Conservation (phyloP, 2,797 vertebrate species). For the Halcyon leucocephala region DNA sequence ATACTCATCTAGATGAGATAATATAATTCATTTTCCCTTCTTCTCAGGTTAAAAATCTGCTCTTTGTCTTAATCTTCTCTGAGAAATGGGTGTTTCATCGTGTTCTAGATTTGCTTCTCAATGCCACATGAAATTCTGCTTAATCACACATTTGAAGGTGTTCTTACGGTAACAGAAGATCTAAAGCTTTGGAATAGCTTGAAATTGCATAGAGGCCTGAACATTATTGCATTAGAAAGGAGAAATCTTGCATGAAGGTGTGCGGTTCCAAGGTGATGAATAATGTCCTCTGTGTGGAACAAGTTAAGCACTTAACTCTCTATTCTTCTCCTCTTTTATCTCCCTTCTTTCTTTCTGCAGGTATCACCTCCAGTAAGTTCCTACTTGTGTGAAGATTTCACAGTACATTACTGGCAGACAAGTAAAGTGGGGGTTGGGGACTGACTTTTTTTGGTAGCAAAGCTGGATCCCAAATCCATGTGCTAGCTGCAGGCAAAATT, state of each 20-base stretch:
- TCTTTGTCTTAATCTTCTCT: constrained; percentile 61
- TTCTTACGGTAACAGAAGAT: background rate
- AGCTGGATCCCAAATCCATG: background rate
- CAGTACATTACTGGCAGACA: background rate
- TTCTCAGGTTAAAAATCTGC: constrained; percentile 71
- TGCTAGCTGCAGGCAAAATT: background rate
- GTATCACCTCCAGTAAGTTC: background rate
- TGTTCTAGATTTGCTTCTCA: constrained; percentile 28
- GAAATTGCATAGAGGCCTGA: background rate
- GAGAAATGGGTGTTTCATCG: constrained; percentile 16
- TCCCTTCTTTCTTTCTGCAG: background rate
- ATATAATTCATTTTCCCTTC: constrained; percentile 75
- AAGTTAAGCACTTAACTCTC: background rate
- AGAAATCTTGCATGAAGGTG: background rate
- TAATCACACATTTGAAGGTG: background rate
- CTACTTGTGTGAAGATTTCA: background rate
- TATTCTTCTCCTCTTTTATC: background rate
- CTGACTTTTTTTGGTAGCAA: background rate
- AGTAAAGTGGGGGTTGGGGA: background rate
- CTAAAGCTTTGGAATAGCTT: background rate
- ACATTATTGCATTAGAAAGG: background rate
- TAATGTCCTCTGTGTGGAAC: background rate
- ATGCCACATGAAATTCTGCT: background rate
- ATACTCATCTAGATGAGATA: constrained; percentile 71
- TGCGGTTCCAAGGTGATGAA: background rate